Base-by-base conservation (phyloP, 2,113 vertebrate genomes). In the Erpornis zantholeuca region DNA sequence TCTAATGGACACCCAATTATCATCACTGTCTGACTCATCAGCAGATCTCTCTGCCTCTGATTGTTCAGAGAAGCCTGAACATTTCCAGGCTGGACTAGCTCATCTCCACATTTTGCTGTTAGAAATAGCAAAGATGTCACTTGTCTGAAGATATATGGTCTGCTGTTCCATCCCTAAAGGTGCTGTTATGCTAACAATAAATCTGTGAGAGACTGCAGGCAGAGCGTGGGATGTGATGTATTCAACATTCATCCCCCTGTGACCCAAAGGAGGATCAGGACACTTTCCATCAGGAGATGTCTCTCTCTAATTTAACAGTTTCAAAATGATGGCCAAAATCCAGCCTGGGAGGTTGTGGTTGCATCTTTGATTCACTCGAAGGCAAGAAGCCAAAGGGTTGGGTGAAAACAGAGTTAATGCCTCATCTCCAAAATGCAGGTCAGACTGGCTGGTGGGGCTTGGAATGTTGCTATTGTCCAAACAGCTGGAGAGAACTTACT, bases 111-210 rank as follows among this genome's bases (percentile, higher is more conserved):
- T 53, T 65, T 69, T 6, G 19, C 91, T 92, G 77, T 85, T 96
- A 92, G 94, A 97, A 97, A 97, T 73, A 91, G 92, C 93, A 91
- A 94, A 96, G 96, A 94, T 96, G 91, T 96, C 94, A 96, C 91
- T 97, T 96, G 95, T 87, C 79, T 96, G 78, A 88, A 90, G 97
- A 96, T 97, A 91, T 86, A 94, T 65, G 94, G 85, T 84, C 59
- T 75, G 54, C 88, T 86, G 60, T 89, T 95, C 79, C 70, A 45
- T 88, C 96, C 96, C 97, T 97, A 78, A 97, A 97, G 96, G 93
- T 82, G 64, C 83, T 83, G 94, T 95, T 96, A 92, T 94, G 90
- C 92, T 91, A 92, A 95, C 92, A 71, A 82, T 97, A 97, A 94
- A 97, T 96, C 92, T 93, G 92, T 31, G 50, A 82, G 91, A 53